Evolutionary conservation across 37 sponge, comb jelly and placozoan genomes (phyloP), one percentile per base, ranked within the genome.

Genomic region (Halisarca cf. caerulea): DNA sequence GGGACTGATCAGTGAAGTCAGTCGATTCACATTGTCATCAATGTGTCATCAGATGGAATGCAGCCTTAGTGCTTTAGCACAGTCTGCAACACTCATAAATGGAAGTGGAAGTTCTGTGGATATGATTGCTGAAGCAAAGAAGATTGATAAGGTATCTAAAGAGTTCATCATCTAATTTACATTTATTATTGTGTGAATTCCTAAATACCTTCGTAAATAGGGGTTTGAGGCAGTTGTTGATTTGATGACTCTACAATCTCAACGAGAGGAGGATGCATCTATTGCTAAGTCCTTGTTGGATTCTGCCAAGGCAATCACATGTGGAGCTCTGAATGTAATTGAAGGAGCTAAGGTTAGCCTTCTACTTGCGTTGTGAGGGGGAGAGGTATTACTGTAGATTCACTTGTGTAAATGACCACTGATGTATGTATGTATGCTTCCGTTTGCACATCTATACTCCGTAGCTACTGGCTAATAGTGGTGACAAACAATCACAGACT

Each of bases 311-410:
- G 24, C 7, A 0, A 2, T 74, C 45, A 74, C 77, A 5, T 21
- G 42, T 40, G 77, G 42, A 37, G 32, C 77, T 8, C 77, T 74
- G 45, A 74, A 74, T 74, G 77, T 74, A 21, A 43, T 74, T 41
- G 77, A 74, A 40, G 77, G 77, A 23, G 77, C 77, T 6, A 74
- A 74, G 77, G 77, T 74, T 23, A 62, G 64, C 64, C 11, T 55
- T 55, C 17, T 17, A 55, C 57, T 17, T 20, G 17, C n/a, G n/a
- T n/a, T 47, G 51, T 11, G 11, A 47, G 6, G 11, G 51, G 51
- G 51, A 47, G 51, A 14, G 51, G 51, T 47, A 47, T 47, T 47
- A 47, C 51, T 11, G 11, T 47, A 47, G 9, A 47, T 47, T 14
- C 51, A 47, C 11, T 14, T 11, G 51, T 47, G 11, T 11, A 47